phyloP scores from a whole-genome alignment of 1,140 invertebrate genomes.

The Plutomurus gul region DNA sequence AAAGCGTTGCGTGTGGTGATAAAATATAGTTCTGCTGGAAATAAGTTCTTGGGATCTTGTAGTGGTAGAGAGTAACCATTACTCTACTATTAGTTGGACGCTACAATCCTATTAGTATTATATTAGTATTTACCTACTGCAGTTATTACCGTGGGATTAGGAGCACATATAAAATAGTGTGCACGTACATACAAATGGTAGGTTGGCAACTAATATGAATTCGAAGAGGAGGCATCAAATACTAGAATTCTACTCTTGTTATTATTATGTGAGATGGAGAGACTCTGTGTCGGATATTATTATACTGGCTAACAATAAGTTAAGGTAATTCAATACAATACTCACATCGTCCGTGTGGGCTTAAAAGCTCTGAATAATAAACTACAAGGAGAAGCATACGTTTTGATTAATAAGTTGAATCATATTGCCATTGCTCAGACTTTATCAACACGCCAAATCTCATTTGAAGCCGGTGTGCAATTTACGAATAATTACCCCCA shows the following conservation, averaged over 20 bases:
- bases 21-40: slow-evolving; percentile 33
- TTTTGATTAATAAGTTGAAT: slow-evolving; percentile 48
- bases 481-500: slow-evolving; percentile 53
- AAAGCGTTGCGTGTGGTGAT: slow-evolving; percentile 40
- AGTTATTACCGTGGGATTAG: background rate
- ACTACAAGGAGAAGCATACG: slow-evolving; percentile 33
- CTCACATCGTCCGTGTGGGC: background rate
- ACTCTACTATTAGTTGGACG: background rate
- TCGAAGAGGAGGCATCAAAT: background rate
- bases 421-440: slow-evolving; percentile 35
- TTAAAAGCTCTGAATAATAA: slow-evolving; percentile 8
- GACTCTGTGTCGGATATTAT: slow-evolving; percentile 8
- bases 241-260: background rate
- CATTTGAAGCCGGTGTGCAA: slow-evolving; percentile 53
- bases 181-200: background rate
- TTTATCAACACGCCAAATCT: slow-evolving; percentile 54
- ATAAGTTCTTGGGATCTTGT: background rate
- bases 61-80: background rate
- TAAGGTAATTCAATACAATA: background rate
- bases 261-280: slow-evolving; percentile 12
- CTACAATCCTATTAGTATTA: background rate
- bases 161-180: background rate
- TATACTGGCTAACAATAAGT: slow-evolving; percentile 5
- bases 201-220: background rate
- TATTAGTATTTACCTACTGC: background rate